These are phyloP conservation scores for Aphelenchoides fujianensis DNA, from an alignment of 1,140 invertebrate genomes.

Conservation along the genomic window DNA sequence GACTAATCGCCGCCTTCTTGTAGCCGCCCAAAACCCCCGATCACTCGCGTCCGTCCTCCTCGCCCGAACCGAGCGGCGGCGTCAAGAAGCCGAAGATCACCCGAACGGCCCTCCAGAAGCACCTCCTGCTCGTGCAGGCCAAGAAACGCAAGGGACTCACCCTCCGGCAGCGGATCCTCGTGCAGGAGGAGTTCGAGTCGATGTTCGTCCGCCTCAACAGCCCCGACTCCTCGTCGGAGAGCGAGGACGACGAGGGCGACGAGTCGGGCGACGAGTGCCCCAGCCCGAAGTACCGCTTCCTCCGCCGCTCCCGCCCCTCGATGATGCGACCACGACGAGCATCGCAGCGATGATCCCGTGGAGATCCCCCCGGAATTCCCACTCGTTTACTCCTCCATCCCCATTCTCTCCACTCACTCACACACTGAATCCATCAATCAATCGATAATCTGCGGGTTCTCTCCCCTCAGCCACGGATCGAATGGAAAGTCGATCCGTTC, in stretches of 20 bases:
- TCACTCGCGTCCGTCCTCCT: no score
- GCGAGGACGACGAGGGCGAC: neutral
- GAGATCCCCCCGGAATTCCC: no score
- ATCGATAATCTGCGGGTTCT: no score
- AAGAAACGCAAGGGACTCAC: neutral
- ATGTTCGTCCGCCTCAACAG: neutral
- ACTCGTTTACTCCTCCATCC: no score
- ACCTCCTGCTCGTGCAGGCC: constrained; percentile 1
- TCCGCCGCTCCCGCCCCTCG: neutral
- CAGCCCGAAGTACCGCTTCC: neutral
- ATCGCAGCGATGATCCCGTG: no score
- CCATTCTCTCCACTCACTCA: no score
- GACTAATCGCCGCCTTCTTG: no score
- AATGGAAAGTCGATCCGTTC: no score
- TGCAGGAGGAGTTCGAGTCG: constrained; percentile 18
- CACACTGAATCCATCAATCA: no score
- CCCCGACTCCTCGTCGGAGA: neutral
- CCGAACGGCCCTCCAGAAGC: constrained; percentile 1
- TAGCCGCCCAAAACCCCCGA: no score
- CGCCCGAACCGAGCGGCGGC: no score
- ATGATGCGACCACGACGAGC: neutral
- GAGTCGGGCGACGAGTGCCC: neutral
- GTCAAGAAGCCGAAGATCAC: neutral
- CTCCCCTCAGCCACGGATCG: no score
- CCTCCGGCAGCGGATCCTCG: neutral